Conservation (phyloP, 2,797 vertebrate genomes). For the Stomatorhinus walkeri region DNA sequence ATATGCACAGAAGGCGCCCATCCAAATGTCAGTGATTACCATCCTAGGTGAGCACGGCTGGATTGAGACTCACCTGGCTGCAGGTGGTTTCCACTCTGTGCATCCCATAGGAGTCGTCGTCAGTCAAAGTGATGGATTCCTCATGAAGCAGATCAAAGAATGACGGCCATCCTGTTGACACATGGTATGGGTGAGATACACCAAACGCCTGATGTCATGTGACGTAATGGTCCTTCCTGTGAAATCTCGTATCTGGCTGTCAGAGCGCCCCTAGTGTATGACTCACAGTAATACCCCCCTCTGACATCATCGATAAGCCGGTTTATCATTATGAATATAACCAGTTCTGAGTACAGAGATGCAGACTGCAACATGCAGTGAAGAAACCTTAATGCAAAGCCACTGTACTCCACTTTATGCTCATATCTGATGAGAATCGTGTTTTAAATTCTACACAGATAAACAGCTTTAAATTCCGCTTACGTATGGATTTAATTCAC, state of each 20-base stretch:
- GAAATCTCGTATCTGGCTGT: background rate
- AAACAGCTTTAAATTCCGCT: background rate
- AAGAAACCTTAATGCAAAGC: background rate
- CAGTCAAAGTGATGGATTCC: conserved; percentile 59
- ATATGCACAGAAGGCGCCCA: background rate
- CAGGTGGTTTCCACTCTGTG: conserved; percentile 86
- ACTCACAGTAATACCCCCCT: background rate
- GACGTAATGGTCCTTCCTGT: background rate
- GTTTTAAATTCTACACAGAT: background rate
- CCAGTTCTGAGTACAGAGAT: background rate
- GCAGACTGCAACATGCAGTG: background rate
- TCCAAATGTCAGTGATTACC: background rate
- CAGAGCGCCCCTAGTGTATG: background rate
- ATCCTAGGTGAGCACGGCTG: background rate
- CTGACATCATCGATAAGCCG: background rate
- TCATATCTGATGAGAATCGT: background rate
- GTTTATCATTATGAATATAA: background rate
- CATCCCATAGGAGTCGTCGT: conserved; percentile 87
- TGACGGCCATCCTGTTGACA: conserved; percentile 83
- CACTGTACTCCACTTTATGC: background rate
- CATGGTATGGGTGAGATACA: background rate
- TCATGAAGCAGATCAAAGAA: conserved; percentile 80
- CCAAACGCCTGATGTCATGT: background rate
- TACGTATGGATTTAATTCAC: background rate
- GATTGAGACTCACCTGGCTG: conserved; percentile 68